Percentiles rank a stretch among this genome's conserved stretches.
These are phyloP conservation scores for Gonocerus acuteangulatus DNA, from an alignment of 2,888 invertebrate species.

Conservation along the genomic window DNA sequence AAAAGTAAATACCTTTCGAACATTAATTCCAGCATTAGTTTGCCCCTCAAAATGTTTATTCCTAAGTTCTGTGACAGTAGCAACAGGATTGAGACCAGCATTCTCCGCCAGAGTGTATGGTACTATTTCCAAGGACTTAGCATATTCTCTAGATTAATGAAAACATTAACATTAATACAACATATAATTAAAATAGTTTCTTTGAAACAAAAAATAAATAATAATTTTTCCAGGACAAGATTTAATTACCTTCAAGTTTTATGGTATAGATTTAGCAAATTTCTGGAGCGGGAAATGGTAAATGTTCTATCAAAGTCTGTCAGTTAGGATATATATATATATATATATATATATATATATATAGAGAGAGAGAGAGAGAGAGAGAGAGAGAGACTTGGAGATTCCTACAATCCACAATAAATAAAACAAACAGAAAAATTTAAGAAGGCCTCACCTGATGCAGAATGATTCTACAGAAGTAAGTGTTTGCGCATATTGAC, in stretches of 20 bases:
- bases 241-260: too few relatives aligned
- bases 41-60: constrained; percentile 86
- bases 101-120: constrained; percentile 88
- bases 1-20: constrained; percentile 57
- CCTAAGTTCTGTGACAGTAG: constrained; percentile 92
- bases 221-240: too few relatives aligned
- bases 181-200: background rate
- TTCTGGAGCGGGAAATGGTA: too few relatives aligned
- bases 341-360: too few relatives aligned
- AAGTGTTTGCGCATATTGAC: constrained; percentile 70
- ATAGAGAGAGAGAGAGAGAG: too few relatives aligned
- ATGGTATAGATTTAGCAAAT: too few relatives aligned
- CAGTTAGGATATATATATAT: too few relatives aligned
- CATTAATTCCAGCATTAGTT: constrained; percentile 87
- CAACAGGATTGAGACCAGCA: constrained; percentile 85
- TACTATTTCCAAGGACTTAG: constrained; percentile 90
- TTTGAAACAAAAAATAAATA: background rate
- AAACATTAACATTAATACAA: constrained; percentile 16
- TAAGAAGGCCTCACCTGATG: constrained; percentile 55
- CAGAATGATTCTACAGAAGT: constrained; percentile 93
- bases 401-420: too few relatives aligned
- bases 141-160: constrained; percentile 62
- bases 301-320: too few relatives aligned
- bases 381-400: too few relatives aligned
- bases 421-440: too few relatives aligned